Evolutionary conservation across 1,140 invertebrate species (phyloP).

Genomic region (Polypedilum vanderplanki): DNA sequence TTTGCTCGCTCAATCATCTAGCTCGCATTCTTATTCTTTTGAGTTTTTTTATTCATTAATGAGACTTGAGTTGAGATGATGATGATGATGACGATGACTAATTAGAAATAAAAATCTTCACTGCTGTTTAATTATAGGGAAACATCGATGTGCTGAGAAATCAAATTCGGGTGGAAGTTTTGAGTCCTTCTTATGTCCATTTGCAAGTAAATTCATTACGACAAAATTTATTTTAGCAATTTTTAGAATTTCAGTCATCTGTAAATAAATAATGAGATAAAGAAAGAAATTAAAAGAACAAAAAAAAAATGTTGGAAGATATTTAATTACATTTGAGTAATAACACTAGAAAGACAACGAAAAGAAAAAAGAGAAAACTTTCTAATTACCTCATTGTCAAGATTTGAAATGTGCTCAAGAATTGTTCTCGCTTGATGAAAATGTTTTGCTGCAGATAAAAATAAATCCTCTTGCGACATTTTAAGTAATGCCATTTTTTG

Average conservation of each 20-base stretch:
- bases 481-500: conserved; percentile 52
- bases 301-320: conserved; percentile 24
- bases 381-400: conserved; percentile 67
- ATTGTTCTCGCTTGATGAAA: conserved; percentile 84
- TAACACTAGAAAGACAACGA: background rate
- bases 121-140: conserved; percentile 78
- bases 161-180: conserved; percentile 81
- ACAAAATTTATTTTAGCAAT: conserved; percentile 92
- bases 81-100: too few species aligned
- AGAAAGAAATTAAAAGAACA: conserved; percentile 31
- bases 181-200: conserved; percentile 82
- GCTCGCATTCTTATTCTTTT: too few species aligned
- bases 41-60: too few species aligned
- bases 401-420: conserved; percentile 68
- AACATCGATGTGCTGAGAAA: conserved; percentile 80
- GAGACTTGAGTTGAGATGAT: too few species aligned
- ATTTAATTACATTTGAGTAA: conserved; percentile 9
- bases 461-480: conserved; percentile 48
- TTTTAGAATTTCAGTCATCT: conserved; percentile 77
- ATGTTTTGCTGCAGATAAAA: conserved; percentile 77
- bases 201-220: conserved; percentile 82
- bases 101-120: conserved; percentile 15
- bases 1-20: too few species aligned
- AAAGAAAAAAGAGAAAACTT: conserved; percentile 29
- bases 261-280: conserved; percentile 41